Percentiles rank a stretch among this genome's conserved stretches.
Evolutionary conservation across 2,113 vertebrate genomes (phyloP).

Genomic region (Turdus rufiventris): DNA sequence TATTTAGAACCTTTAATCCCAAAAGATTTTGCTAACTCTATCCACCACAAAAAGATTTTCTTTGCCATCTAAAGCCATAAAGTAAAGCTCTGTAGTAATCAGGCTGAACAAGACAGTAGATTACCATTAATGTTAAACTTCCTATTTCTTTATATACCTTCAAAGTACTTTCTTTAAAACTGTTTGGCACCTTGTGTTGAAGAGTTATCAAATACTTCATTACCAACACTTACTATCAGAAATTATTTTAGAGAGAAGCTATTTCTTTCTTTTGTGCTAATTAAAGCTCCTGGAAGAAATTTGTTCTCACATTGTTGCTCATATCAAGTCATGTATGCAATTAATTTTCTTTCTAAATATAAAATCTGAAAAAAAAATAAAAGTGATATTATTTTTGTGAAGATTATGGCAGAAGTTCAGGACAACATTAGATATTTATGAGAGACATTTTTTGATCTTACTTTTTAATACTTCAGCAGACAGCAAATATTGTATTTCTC

Average conservation of each 20-base stretch:
- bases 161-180: neutral
- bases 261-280: neutral
- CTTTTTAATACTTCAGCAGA: neutral
- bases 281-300: neutral
- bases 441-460: neutral
- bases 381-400: neutral
- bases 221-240: neutral
- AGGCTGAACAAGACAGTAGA: neutral
- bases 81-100: neutral
- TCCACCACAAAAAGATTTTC: neutral
- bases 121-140: neutral
- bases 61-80: neutral
- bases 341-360: neutral
- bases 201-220: neutral
- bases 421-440: neutral
- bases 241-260: neutral
- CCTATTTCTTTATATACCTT: too few species aligned
- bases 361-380: neutral
- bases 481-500: neutral
- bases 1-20: neutral
- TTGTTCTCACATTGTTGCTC: neutral
- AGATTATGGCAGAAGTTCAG: neutral
- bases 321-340: neutral
- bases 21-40: neutral
- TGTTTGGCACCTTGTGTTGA: neutral